A percentile compares a stretch with the other conserved stretches of the same genome.
Evolutionary conservation across 2,113 vertebrate genomes (phyloP).

Genomic region (human (Homo sapiens)): GRCh38 chr5:135437001-135437500

Average conservation of each 20-base stretch:
- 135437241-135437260: not conserved
- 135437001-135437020: not conserved
- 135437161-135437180: not conserved
- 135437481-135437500: not conserved
- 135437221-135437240: fast-evolving
- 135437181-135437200: not conserved
- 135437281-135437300: not conserved
- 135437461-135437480: not conserved
- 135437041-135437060: not conserved
- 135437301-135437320: not conserved
- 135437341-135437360: not conserved
- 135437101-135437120: not conserved
- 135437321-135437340: not conserved
- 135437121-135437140: not conserved
- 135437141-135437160: not conserved
- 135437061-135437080: not conserved
- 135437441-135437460: not conserved
- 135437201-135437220: not conserved
- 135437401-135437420: not conserved
- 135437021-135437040: not conserved
- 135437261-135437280: not conserved
- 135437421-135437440: not conserved
- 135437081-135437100: not conserved
- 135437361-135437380: not conserved
- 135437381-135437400: not conserved